Evolutionary conservation across 2,113 vertebrate genomes (phyloP).

Genomic region (Rhabdomys dilectus): DNA sequence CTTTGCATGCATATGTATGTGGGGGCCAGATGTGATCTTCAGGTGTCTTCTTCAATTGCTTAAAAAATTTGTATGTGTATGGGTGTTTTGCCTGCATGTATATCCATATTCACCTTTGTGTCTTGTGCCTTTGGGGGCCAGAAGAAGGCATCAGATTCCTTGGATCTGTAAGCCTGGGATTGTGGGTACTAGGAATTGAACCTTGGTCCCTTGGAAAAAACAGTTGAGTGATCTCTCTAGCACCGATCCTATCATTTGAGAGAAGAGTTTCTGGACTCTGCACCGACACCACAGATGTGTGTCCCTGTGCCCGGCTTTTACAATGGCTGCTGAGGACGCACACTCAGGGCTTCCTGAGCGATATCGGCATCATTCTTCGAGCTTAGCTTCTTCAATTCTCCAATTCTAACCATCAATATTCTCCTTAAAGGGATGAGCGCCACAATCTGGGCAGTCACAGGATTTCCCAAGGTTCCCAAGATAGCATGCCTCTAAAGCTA

Average conservation of each 20-base stretch:
- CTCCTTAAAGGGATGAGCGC: too few relatives aligned
- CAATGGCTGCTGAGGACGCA: neutral
- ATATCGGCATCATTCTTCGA: neutral
- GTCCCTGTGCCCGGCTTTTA: neutral
- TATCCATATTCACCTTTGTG: too few relatives aligned
- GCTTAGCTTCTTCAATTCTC: neutral
- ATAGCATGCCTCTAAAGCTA: neutral
- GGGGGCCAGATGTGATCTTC: neutral
- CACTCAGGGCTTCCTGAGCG: neutral
- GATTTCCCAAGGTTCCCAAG: neutral
- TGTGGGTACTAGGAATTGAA: neutral
- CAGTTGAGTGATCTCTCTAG: neutral
- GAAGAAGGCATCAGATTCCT: neutral
- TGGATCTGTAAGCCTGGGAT: neutral
- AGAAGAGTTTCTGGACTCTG: neutral
- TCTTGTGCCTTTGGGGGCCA: neutral
- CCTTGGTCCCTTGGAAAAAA: neutral
- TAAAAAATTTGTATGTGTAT: too few relatives aligned
- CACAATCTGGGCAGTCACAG: neutral
- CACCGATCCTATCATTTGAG: neutral
- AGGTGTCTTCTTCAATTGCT: neutral
- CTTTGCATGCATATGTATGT: neutral
- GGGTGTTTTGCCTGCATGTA: neutral
- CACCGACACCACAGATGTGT: too few relatives aligned
- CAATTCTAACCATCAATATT: neutral